phyloP scores from a whole-genome alignment of 1,140 invertebrate genomes.

The Hylyphantes graminicola region DNA sequence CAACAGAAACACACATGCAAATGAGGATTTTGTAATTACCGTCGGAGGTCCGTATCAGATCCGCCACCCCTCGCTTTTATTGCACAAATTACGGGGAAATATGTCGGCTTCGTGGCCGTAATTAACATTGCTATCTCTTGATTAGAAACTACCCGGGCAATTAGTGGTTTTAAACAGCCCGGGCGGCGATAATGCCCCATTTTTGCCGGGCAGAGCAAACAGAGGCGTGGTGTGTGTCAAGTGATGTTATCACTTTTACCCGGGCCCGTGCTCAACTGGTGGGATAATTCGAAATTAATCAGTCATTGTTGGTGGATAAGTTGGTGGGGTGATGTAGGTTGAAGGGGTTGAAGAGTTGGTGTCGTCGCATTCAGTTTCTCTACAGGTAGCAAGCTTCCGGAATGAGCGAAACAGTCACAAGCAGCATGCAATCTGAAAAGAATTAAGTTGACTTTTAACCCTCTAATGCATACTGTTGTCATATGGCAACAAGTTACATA shows the following conservation, averaged over 20 bases:
- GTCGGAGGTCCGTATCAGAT: slow-evolving; percentile 48
- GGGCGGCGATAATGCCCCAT: neutral
- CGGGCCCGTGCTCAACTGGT: slow-evolving; percentile 12
- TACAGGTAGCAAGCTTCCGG: neutral
- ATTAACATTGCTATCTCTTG: slow-evolving; percentile 62
- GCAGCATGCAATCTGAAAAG: too few species aligned
- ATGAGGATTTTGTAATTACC: slow-evolving; percentile 58
- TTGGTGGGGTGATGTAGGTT: slow-evolving; percentile 4
- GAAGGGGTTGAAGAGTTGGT: neutral
- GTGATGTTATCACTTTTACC: slow-evolving; percentile 47
- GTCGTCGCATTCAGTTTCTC: neutral
- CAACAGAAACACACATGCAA: slow-evolving; percentile 6
- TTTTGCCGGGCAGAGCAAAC: slow-evolving; percentile 51
- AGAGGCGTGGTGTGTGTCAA: slow-evolving; percentile 48
- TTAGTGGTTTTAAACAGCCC: slow-evolving; percentile 55
- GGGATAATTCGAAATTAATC: slow-evolving; percentile 55
- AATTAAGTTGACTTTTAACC: too few species aligned
- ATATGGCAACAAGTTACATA: too few species aligned
- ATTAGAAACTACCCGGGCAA: slow-evolving; percentile 58
- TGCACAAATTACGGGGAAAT: slow-evolving; percentile 61
- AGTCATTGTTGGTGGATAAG: slow-evolving; percentile 37
- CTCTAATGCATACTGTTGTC: too few species aligned
- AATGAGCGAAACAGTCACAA: too few species aligned
- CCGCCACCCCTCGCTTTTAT: slow-evolving; percentile 58
- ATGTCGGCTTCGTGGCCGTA: slow-evolving; percentile 58